A percentile compares a stretch with the other conserved stretches of the same genome.
phyloP scores from a whole-genome alignment of 2,888 invertebrate species.

The Calameuta pallipes region DNA sequence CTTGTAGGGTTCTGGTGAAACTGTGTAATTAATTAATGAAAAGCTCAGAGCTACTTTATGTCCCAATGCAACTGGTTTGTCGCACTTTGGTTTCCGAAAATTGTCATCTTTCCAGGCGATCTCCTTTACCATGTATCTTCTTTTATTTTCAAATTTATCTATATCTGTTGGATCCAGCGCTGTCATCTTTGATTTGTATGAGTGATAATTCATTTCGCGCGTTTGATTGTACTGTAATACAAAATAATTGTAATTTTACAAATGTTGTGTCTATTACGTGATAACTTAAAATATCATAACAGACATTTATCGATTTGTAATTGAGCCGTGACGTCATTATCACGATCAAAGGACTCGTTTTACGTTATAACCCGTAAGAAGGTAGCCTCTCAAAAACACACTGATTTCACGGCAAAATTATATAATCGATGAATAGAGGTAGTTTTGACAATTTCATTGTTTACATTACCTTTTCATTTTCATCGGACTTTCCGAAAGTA shows the following conservation, averaged over 20 bases:
- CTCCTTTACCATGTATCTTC: constrained; percentile 20
- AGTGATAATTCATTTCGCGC: constrained; percentile 25
- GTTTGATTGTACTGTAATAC: constrained; percentile 19
- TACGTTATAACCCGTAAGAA: too few species aligned
- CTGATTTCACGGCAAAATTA: too few species aligned
- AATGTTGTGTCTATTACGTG: background rate
- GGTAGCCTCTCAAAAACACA: too few species aligned
- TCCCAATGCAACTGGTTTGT: constrained; percentile 62
- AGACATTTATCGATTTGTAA: background rate
- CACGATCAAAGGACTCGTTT: too few species aligned
- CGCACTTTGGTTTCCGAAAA: constrained; percentile 40
- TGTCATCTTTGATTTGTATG: constrained; percentile 40
- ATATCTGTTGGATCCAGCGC: constrained; percentile 35
- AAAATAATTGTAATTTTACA: background rate
- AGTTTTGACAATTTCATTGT: background rate
- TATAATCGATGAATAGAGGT: too few species aligned
- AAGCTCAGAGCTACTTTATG: constrained; percentile 63
- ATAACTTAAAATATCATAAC: constrained; percentile 1
- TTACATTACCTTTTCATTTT: background rate
- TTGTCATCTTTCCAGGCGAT: constrained; percentile 30
- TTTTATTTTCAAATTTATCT: constrained; percentile 36
- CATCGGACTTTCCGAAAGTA: constrained; percentile 28
- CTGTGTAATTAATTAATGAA: constrained; percentile 63
- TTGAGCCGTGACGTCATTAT: too few species aligned
- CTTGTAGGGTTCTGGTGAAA: constrained; percentile 59